Evolutionary conservation across 2,888 invertebrate genomes (phyloP).

Genomic region (Resseliella maxima): DNA sequence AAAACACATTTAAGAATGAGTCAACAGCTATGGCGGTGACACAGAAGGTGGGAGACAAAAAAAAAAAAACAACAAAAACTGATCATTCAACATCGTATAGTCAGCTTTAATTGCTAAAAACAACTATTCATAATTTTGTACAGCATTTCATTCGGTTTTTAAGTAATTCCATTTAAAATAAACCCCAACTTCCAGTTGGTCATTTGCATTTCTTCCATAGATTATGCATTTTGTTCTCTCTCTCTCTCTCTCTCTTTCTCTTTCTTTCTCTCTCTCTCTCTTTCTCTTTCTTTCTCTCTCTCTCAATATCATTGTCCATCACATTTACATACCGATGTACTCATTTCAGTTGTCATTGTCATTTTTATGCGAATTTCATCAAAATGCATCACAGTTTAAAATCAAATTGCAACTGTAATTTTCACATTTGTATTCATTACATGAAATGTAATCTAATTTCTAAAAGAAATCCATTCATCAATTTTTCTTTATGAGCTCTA

Average conservation of each 20-base stretch:
- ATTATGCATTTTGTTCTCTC: neutral
- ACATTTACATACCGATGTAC: neutral
- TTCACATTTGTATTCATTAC: conserved; percentile 31
- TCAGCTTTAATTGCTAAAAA: neutral
- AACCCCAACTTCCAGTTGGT: neutral
- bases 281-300: neutral
- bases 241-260: neutral
- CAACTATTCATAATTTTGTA: neutral
- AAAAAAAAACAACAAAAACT: neutral
- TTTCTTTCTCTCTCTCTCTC: neutral
- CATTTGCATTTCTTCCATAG: conserved; percentile 12
- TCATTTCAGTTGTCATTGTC: conserved; percentile 17
- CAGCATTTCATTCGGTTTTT: neutral
- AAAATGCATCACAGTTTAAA: conserved; percentile 7
- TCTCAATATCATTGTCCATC: neutral
- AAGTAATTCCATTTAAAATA: neutral
- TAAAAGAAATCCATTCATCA: conserved; percentile 51
- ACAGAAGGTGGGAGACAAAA: neutral
- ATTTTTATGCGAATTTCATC: conserved; percentile 8
- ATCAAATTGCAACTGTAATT: conserved; percentile 33
- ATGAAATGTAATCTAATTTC: conserved; percentile 45
- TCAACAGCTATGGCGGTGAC: neutral
- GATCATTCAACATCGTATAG: neutral
- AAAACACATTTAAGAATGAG: neutral
- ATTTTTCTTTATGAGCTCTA: neutral